Conservation (phyloP, 2,113 vertebrate species). For the Natator depressus region DNA sequence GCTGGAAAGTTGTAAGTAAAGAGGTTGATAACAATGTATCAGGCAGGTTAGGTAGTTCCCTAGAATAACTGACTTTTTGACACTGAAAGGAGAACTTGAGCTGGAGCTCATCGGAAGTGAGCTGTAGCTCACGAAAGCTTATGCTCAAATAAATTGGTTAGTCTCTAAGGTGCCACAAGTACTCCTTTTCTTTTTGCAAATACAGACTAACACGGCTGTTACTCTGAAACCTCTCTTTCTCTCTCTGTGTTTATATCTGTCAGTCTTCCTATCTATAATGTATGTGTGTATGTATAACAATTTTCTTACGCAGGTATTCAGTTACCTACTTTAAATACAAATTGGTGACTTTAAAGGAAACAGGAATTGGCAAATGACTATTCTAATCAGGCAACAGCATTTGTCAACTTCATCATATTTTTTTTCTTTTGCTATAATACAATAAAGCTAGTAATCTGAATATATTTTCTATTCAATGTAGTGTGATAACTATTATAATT, state of each 20-base stretch:
- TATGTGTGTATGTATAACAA: not conserved
- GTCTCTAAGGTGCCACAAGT: too few species aligned
- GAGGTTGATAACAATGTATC: not conserved
- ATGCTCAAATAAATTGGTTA: too few species aligned
- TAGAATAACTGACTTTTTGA: not conserved
- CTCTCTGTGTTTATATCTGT: not conserved
- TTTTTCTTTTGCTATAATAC: slow-evolving; percentile 23
- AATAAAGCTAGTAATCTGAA: slow-evolving; percentile 53
- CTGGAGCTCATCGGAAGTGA: too few species aligned
- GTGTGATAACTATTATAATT: slow-evolving; percentile 69
- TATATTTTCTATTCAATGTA: slow-evolving; percentile 50
- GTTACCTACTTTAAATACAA: slow-evolving; percentile 10
- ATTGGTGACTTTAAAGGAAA: slow-evolving; percentile 22
- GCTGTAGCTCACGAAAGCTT: too few species aligned
- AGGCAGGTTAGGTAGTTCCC: not conserved
- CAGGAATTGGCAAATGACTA: slow-evolving; percentile 28
- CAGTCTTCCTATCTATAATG: not conserved
- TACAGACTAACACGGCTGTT: too few species aligned
- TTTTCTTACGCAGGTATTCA: slow-evolving; percentile 26
- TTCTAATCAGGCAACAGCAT: not conserved
- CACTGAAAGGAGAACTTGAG: not conserved
- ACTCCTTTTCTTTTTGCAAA: too few species aligned
- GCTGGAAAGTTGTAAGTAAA: not conserved
- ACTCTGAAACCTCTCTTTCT: too few species aligned
- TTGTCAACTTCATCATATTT: slow-evolving; percentile 23